Percentiles rank a stretch among this genome's conserved stretches.
Evolutionary conservation across 2,113 vertebrate species (phyloP).

Genomic region (Sander lucioperca): DNA sequence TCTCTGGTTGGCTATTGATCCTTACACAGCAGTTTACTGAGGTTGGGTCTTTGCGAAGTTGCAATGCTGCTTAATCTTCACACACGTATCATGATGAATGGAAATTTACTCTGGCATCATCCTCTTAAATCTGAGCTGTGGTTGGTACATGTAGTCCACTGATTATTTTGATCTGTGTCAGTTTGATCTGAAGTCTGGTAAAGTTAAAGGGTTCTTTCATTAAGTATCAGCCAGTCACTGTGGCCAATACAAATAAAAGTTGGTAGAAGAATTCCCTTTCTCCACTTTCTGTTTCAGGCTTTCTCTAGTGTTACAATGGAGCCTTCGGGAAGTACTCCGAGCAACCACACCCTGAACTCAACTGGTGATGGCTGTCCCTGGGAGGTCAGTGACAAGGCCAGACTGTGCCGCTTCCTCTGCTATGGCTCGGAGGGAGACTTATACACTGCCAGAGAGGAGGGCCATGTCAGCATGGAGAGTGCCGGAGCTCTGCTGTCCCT

Average conservation of each 20-base stretch:
- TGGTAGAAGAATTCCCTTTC: background rate
- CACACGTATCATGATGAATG: too few relatives aligned
- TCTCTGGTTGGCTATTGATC: background rate
- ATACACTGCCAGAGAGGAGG: conserved; percentile 87
- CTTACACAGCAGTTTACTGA: background rate
- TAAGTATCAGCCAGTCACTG: background rate
- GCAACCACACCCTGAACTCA: conserved; percentile 75
- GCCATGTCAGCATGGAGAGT: conserved; percentile 80
- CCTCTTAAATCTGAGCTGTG: background rate
- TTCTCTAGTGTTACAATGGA: conserved; percentile 66
- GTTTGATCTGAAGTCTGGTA: background rate
- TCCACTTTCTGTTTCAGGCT: conserved; percentile 32
- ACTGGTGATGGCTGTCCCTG: conserved; percentile 64
- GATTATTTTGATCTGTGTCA: background rate
- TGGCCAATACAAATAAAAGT: background rate
- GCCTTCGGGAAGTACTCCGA: conserved; percentile 72
- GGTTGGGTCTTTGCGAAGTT: background rate
- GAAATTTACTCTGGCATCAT: background rate
- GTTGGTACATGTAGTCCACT: background rate
- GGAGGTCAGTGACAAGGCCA: conserved; percentile 85
- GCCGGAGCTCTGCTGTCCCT: conserved; percentile 86
- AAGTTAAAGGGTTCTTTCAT: background rate
- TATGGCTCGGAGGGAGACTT: conserved; percentile 89
- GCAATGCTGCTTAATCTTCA: background rate
- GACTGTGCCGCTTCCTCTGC: conserved; percentile 91